Base-by-base conservation (phyloP, 2,113 vertebrate species). In the Cinclus mexicanus region DNA sequence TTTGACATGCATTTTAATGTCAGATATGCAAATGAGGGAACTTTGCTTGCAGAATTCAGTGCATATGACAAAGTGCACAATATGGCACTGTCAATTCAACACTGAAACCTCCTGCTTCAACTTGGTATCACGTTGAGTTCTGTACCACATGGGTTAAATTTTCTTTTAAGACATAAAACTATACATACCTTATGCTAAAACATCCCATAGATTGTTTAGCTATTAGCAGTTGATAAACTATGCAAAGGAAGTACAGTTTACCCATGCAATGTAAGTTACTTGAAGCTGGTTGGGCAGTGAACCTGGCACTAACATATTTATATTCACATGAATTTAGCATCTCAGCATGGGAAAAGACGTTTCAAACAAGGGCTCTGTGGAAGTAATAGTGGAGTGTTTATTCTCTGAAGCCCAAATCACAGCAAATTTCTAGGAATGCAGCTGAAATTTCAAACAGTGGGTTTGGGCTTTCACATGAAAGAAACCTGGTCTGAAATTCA, bases 371-470 rank as follows among this genome's bases (percentile, higher is more conserved):
- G 87, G 74, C 90, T 91, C 60, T 81, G 9, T 87, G 81, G 39
- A 72, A 61, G 21, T 83, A 97, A 92, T 91, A 97, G 80, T 80
- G 61, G n/a, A 78, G 42, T 37, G 69, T 94, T 97, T 97, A 90
- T 83, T 90, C 85, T 83, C 49, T 71, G 64, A 76, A 90, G 90
- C 72, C 89, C 11, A 21, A 94, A 95, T 94, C 91, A 93, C 77
- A 90, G 55, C 33, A 97, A 63, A 93, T 97, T 67, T 96, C 84
- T 80, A 95, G 89, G 93, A 90, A 94, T 90, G 88, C 79, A 94
- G 90, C 79, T 96, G 90, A 95, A 93, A 94, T 93, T 93, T 94
- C 93, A 85, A 67, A 85, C 75, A 71, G n/a, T 70, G 87, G 10
- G 20, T 72, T 81, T 88, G 81, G 47, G 56, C 75, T 95, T 97